Percentiles rank a stretch among this genome's conserved stretches.
phyloP scores from a whole-genome alignment of 2,888 invertebrate species.

The Hecatera dysodea region DNA sequence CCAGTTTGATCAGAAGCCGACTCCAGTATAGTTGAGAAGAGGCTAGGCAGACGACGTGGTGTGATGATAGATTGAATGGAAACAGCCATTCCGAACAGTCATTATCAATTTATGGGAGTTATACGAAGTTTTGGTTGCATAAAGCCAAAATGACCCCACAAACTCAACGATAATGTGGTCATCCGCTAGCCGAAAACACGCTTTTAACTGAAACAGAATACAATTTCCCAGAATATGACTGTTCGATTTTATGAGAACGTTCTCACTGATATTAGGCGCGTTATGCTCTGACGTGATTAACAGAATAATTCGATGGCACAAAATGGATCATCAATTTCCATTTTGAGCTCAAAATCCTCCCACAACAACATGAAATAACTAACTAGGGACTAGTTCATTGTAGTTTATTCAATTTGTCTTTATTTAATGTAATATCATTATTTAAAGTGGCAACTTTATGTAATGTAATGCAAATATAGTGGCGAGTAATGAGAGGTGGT shows the following conservation, averaged over 20 bases:
- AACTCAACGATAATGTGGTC: constrained; percentile 19
- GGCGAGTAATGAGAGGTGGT: constrained; percentile 50
- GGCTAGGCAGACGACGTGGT: no score
- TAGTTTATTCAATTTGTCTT: constrained; percentile 51
- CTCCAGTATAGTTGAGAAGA: no score
- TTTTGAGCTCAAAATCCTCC: constrained; percentile 13
- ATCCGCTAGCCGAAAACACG: constrained; percentile 12
- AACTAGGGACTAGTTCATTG: constrained; percentile 15
- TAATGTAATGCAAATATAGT: constrained; percentile 56
- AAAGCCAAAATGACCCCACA: constrained; percentile 16
- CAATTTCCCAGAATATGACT: constrained; percentile 26
- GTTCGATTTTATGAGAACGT: constrained; percentile 24
- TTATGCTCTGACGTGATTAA: constrained; percentile 6
- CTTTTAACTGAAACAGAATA: constrained; percentile 27
- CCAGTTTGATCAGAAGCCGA: no score
- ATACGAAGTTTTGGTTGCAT: background rate
- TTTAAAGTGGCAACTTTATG: constrained; percentile 51
- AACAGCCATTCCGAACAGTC: background rate
- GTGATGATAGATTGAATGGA: no score
- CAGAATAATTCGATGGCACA: constrained; percentile 8
- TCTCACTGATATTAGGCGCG: constrained; percentile 3
- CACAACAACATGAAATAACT: constrained; percentile 33
- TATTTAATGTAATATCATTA: constrained; percentile 31
- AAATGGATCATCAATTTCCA: constrained; percentile 24
- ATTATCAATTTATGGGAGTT: constrained; percentile 1